Base-by-base conservation (phyloP, 2,888 invertebrate species). In the Nomada fabriciana region DNA sequence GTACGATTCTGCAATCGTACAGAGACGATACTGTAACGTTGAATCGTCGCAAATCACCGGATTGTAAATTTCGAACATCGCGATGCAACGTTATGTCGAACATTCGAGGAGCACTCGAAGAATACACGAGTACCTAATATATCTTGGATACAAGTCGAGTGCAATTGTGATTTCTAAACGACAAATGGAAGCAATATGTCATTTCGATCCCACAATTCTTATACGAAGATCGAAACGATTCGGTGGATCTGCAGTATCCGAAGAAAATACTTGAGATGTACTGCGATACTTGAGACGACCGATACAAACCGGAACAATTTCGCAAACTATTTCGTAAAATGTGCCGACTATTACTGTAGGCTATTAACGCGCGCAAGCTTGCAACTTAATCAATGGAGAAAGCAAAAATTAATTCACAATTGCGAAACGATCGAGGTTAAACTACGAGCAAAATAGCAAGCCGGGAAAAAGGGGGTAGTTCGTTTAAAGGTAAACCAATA, bases 401-500 rank as follows among this genome's bases (percentile, higher is more conserved):
- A 20, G 57, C 20, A n/a, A 13, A 29, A 52, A 63, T 75, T 50
- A 75, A 63, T 68, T 15, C 55, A 47, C 55, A 55, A 68, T 69
- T 53, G 20, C 29, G 1, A 60, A 52, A 13, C 53, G 29, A 50
- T 53, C 43, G 53, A 2, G n/a, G 42, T 74, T 69, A 65, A 74
- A 43, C 13, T 9, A 53, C 52, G 50, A 55, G n/a, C 18, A 13
- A 10, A 18, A 55, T 13, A 61, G 47, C 18, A 11, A 52, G 29
- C 43, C 9, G 15, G 25, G 25, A 10, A 25, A n/a, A 50, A 10
- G 42, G 43, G 20, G 64, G 53, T 70, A 61, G 73, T 68, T 63
- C 20, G 70, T 61, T 64, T 69, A 53, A 53, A 61, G 69, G 61
- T 61, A 63, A 80, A 67, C 67, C 82, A 81, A 70, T 68, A 76